Percentiles rank a stretch among this genome's conserved stretches.
phyloP scores from a whole-genome alignment of 2,113 vertebrate species.

The Megaleporinus macrocephalus region DNA sequence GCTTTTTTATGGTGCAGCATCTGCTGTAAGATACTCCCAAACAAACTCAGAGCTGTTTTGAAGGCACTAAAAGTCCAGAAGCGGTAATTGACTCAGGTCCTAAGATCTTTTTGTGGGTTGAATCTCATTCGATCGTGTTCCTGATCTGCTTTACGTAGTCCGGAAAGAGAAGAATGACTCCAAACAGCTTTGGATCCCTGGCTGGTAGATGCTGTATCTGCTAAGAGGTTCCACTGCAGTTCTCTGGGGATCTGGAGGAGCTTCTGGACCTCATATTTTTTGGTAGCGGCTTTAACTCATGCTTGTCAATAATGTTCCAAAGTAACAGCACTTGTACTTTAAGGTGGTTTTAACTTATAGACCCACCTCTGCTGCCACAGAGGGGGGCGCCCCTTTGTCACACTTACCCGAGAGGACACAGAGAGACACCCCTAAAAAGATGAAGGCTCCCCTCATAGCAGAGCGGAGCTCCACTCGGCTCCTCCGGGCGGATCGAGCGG shows the following conservation, averaged over 20 bases:
- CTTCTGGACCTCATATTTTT: background rate
- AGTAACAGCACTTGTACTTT: background rate
- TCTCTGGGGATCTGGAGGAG: background rate
- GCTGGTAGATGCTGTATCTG: background rate
- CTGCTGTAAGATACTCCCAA: background rate
- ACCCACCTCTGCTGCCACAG: background rate
- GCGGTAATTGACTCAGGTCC: no score
- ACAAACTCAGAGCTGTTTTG: background rate
- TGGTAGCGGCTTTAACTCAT: background rate
- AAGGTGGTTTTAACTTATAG: background rate
- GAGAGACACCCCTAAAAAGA: slow-evolving; percentile 75
- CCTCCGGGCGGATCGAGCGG: slow-evolving; percentile 55
- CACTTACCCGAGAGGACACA: slow-evolving; percentile 78
- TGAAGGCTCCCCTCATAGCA: slow-evolving; percentile 80
- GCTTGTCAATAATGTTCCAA: background rate
- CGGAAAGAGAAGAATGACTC: no score
- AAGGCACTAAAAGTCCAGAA: background rate
- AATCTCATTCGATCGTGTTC: no score
- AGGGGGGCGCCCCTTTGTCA: background rate
- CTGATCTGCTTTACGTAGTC: no score
- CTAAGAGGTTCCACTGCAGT: background rate
- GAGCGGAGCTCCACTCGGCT: slow-evolving; percentile 67
- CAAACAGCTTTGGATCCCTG: no score
- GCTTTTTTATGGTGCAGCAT: background rate
- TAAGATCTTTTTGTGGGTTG: no score